Evolutionary conservation across 2,113 vertebrate species (phyloP), one percentile per base, ranked within the genome.

Genomic region (Chaetura pelagica): DNA sequence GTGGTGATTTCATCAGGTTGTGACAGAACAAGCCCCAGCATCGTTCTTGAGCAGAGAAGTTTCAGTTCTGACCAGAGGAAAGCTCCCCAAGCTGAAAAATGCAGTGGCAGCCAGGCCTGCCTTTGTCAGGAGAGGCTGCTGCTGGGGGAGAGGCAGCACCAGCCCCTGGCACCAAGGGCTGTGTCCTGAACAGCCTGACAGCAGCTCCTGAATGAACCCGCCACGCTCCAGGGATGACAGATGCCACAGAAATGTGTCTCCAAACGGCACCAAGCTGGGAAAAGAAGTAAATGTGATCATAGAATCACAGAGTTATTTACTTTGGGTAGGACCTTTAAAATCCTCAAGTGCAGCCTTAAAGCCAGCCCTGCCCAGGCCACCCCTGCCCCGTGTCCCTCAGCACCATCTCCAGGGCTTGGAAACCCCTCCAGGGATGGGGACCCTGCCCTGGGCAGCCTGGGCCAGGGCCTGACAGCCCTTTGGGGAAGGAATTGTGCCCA

Each of bases 151-250:
- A 32, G 9, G 34, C 6, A 27, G 7, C 52, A 78, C 48, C 76
- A 68, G 71, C 71, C 73, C 35, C 78, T 76, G 83, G 40, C 58
- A 15, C 42, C 2, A 1, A 52, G n/a, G 34, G 29, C 73, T 87
- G 12, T 48, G 11, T 62, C 42, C 54, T 78, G 10, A 71, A 1
- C 0, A 0, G 10, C 5, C 4, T 6, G 46, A 6, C 7, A 62
- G 48, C 35, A 66, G 46, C 85, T 71, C 18, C 8, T 16, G 71
- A 49, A 3, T 32, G 40, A 71, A 42, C 24, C 66, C 1, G 1
- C 51, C 2, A 2, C 5, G 0, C 61, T 74, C 32, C 92, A 61
- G 67, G 71, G 58, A 27, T 26, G 67, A 46, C 51, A 68, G 34
- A 35, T 59, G 29, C 16, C 46, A 7, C 27, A 6, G 71, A 19